Evolutionary conservation across 2,113 vertebrate genomes (phyloP), one percentile per base, ranked within the genome.

Genomic region (Chloropsis cyanopogon): DNA sequence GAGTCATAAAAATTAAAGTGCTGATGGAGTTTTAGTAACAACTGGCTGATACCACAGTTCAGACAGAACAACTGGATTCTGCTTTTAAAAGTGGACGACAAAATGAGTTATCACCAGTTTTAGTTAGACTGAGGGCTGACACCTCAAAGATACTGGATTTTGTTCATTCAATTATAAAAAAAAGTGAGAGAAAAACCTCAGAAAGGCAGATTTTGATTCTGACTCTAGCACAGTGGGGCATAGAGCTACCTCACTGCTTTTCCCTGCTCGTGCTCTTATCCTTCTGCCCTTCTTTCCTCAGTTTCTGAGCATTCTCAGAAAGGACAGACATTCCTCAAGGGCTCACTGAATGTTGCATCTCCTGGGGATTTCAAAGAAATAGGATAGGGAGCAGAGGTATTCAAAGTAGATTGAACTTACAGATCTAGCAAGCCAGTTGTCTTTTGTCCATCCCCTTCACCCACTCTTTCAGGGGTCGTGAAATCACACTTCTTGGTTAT

Each of bases 261-360:
- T 47, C 24, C 11, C 28, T 35, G 66, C 4, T 33, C 1, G 0
- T 82, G 11, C 29, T 66, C 7, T 57, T 68, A 57, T 15, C 9
- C 35, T 80, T 92, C 25, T 50, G 17, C 12, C n/a, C 41, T 73
- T 70, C 31, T 82, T 86, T 44, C 49, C 19, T 69, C 53, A 29
- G 44, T 41, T 78, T 73, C 17, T 57, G 49, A 63, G 21, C 21
- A 47, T 79, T 91, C 70, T 87, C 70, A 57, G n/a, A 76, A 85
- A 60, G 37, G 35, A 64, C 17, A 84, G 47, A 85, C 73, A 94
- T 96, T 96, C 85, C 92, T 93, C 78, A 90, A 42, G 57, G 28
- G 20, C 46, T 79, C 18, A 57, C 24, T 87, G 78, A 95, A 96
- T 93, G 57, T 96, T 75, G 50, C 75, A 65, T 57, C 22, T 87